A percentile compares a stretch with the other conserved stretches of the same genome.
Conservation (phyloP, 1,140 invertebrate genomes). For the Tetranychus cinnabarinus region DNA sequence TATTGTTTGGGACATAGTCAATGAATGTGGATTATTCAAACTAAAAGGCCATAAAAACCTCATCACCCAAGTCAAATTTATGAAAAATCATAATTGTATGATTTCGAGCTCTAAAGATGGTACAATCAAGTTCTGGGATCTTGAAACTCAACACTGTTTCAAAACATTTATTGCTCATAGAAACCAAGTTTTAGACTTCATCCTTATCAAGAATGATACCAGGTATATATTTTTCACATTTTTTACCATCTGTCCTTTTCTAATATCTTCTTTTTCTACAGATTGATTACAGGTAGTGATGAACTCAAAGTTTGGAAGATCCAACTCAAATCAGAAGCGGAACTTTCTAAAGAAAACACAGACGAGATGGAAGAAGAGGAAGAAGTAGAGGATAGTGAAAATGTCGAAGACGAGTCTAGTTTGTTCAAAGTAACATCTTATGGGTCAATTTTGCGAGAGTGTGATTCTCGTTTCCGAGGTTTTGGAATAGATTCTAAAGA, state of each 20-base stretch:
- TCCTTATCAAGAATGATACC: slow-evolving; percentile 47
- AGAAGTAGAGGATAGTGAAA: slow-evolving; percentile 31
- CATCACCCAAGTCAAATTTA: slow-evolving; percentile 65
- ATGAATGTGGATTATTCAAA: slow-evolving; percentile 61
- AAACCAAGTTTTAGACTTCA: slow-evolving; percentile 51
- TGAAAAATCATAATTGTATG: slow-evolving; percentile 40
- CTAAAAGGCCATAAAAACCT: slow-evolving; percentile 75
- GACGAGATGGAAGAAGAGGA: slow-evolving; percentile 15
- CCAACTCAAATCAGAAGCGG: slow-evolving; percentile 17
- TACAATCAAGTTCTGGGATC: slow-evolving; percentile 91
- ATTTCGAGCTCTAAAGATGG: slow-evolving; percentile 77
- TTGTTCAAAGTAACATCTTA: slow-evolving; percentile 17
- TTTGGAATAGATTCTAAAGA: slow-evolving; percentile 27
- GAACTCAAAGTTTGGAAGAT: slow-evolving; percentile 59
- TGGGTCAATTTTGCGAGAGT: slow-evolving; percentile 47
- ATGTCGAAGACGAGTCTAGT: slow-evolving; percentile 18
- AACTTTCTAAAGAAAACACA: not conserved
- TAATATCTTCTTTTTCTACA: not conserved
- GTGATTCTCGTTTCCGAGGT: slow-evolving; percentile 25
- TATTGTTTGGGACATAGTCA: slow-evolving; percentile 80
- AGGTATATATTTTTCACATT: slow-evolving; percentile 14
- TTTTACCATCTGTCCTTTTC: not conserved
- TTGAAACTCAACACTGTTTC: slow-evolving; percentile 82
- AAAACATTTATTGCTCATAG: slow-evolving; percentile 46
- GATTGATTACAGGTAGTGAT: slow-evolving; percentile 59